phyloP scores from a whole-genome alignment of 2,113 vertebrate genomes.

The Peromyscus polionotus region DNA sequence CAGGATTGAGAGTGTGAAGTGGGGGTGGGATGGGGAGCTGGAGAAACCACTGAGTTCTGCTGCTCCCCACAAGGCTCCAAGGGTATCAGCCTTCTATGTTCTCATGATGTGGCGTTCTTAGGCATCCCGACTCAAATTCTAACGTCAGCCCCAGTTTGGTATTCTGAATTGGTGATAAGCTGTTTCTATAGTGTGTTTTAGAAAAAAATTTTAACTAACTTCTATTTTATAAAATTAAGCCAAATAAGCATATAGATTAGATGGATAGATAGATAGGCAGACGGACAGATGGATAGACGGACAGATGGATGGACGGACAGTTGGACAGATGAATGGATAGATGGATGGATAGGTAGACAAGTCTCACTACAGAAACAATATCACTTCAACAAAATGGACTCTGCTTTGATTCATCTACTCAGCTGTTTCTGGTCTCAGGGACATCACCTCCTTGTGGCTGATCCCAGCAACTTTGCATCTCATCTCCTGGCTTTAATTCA shows the following conservation, averaged over 20 bases:
- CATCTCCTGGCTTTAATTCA: background rate
- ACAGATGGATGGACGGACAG: background rate
- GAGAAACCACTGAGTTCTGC: background rate
- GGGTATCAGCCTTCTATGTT: background rate
- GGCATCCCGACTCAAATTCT: background rate
- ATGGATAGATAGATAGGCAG: background rate
- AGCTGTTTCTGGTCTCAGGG: background rate
- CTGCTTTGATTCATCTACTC: background rate
- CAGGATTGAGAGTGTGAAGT: background rate
- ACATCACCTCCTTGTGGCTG: background rate
- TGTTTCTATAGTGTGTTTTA: background rate
- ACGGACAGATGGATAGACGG: background rate
- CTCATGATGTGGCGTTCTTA: background rate
- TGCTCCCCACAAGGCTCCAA: background rate
- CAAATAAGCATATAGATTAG: background rate
- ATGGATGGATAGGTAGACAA: background rate
- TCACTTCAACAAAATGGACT: background rate
- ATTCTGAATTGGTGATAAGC: background rate
- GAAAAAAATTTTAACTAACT: background rate
- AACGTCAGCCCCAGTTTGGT: background rate
- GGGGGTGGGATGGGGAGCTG: background rate
- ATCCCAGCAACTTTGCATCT: background rate
- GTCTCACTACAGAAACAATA: background rate
- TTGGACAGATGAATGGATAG: background rate
- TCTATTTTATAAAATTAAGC: slow-evolving; percentile 21